Evolutionary conservation across 1,140 invertebrate species (phyloP).

Genomic region (Chironomus tepperi): DNA sequence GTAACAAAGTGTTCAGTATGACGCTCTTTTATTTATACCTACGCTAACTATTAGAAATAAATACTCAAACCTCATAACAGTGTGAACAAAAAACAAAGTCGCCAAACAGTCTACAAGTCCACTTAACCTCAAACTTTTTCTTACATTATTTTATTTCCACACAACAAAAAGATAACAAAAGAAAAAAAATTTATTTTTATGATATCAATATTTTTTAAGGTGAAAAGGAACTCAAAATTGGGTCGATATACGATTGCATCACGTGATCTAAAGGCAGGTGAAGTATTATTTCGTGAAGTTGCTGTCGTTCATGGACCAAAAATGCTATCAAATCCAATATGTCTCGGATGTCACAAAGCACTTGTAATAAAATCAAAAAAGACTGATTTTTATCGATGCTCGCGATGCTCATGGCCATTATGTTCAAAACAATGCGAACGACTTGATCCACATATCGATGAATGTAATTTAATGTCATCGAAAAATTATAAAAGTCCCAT

Average conservation of each 20-base stretch:
- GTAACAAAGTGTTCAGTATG: no score
- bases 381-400: slow-evolving; percentile 48
- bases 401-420: slow-evolving; percentile 51
- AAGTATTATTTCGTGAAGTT: slow-evolving; percentile 54
- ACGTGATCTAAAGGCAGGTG: slow-evolving; percentile 53
- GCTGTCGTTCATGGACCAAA: slow-evolving; percentile 52
- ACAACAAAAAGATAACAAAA: slow-evolving; percentile 27
- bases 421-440: slow-evolving; percentile 46
- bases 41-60: no score
- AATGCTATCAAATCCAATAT: slow-evolving; percentile 44
- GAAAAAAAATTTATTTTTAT: not conserved
- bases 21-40: no score
- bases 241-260: slow-evolving; percentile 53
- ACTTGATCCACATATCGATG: slow-evolving; percentile 42
- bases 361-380: slow-evolving; percentile 36
- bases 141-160: not conserved
- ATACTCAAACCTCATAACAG: no score
- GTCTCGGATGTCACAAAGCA: slow-evolving; percentile 51
- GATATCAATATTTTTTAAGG: slow-evolving; percentile 35
- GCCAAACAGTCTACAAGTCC: no score
- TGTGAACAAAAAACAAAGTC: no score
- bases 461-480: slow-evolving; percentile 47
- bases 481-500: slow-evolving; percentile 44
- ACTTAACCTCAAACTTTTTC: not conserved
- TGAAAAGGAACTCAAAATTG: slow-evolving; percentile 43